Conservation (phyloP, 2,113 vertebrate genomes). For the Phalacrocorax carbo region DNA sequence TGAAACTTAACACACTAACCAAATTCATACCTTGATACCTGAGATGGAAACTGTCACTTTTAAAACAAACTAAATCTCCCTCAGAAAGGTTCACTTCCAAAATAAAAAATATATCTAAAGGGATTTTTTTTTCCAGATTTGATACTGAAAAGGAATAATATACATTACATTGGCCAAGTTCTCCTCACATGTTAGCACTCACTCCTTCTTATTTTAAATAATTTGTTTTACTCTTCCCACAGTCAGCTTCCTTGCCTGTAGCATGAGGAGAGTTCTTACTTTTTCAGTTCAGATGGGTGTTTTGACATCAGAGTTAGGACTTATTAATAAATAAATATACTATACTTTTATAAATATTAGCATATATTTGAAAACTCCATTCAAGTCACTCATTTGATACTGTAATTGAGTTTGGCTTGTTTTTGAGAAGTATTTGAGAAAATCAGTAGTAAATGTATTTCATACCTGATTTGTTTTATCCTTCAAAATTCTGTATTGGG, state of each 20-base stretch:
- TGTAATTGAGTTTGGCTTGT: neutral
- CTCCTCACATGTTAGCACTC: neutral
- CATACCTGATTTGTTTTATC: conserved; percentile 9
- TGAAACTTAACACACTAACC: neutral
- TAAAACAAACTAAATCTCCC: neutral
- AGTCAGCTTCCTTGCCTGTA: neutral
- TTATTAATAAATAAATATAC: neutral
- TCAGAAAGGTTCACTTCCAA: neutral
- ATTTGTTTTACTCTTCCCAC: neutral
- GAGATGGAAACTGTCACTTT: neutral
- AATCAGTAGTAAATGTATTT: neutral
- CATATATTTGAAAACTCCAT: neutral
- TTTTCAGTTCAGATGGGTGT: neutral
- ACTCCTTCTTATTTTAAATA: neutral
- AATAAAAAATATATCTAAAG: neutral
- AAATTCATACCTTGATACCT: neutral
- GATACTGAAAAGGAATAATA: neutral
- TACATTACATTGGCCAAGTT: neutral
- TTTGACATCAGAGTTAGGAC: neutral
- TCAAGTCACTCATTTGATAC: neutral
- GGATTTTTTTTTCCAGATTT: neutral
- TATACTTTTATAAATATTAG: neutral
- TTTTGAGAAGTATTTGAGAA: neutral
- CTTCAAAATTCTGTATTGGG: neutral
- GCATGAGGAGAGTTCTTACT: neutral